These are phyloP conservation scores for Eulemur macaco DNA, from an alignment of 2,113 vertebrate species.

Conservation along the genomic window DNA sequence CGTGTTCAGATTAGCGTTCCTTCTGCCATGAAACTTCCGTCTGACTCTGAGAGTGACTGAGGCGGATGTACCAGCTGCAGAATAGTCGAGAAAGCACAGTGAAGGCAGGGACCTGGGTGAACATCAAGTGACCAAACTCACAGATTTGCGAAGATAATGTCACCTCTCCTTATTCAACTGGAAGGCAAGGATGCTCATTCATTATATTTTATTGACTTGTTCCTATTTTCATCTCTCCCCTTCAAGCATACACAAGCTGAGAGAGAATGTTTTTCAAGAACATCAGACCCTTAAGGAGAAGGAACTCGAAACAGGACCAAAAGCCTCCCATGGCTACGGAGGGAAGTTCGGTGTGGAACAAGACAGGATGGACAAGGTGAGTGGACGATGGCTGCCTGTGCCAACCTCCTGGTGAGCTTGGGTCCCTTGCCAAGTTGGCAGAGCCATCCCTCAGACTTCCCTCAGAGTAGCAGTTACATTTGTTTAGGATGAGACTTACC, in stretches of 20 bases:
- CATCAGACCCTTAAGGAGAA: conserved; percentile 93
- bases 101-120: rapidly evolving
- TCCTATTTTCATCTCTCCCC: neutral
- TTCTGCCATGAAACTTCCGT: rapidly evolving
- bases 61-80: rapidly evolving
- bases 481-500: neutral
- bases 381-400: rapidly evolving
- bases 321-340: conserved; percentile 95
- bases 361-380: conserved; percentile 97
- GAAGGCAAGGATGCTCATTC: neutral
- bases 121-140: rapidly evolving
- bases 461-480: rapidly evolving
- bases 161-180: rapidly evolving
- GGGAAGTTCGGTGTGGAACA: conserved; percentile 96
- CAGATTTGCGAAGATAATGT: rapidly evolving
- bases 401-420: rapidly evolving
- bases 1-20: rapidly evolving
- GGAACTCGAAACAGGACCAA: conserved; percentile 91
- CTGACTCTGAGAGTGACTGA: rapidly evolving
- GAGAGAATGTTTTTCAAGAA: conserved; percentile 93
- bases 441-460: rapidly evolving
- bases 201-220: neutral
- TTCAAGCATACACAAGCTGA: conserved; percentile 91
- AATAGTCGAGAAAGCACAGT: rapidly evolving
- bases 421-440: rapidly evolving